Conservation (phyloP, 2,888 invertebrate species). For the Antheraea assamensis region DNA sequence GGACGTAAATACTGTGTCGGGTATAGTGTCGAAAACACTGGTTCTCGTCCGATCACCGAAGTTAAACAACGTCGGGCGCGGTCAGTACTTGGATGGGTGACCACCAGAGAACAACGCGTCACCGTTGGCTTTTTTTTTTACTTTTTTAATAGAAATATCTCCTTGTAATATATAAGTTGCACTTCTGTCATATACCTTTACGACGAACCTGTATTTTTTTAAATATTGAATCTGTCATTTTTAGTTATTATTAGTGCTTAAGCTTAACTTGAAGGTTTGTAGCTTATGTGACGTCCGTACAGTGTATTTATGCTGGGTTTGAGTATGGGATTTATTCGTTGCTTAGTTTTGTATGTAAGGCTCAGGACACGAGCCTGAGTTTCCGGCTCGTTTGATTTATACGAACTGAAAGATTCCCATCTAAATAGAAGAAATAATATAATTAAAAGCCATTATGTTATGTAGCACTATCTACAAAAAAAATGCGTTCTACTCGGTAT, state of each 20-base stretch:
- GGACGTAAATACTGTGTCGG: too few species aligned
- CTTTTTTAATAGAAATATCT: too few species aligned
- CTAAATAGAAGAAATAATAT: too few species aligned
- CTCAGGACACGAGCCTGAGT: not conserved
- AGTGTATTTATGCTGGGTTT: not conserved
- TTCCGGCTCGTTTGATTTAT: not conserved
- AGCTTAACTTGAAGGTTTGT: not conserved
- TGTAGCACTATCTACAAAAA: too few species aligned
- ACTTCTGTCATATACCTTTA: too few species aligned
- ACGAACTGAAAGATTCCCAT: not conserved
- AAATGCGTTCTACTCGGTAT: too few species aligned
- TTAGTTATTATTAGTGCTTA: too few species aligned
- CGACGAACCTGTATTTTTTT: too few species aligned
- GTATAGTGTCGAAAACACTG: conserved; percentile 69
- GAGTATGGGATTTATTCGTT: not conserved
- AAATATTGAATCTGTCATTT: too few species aligned
- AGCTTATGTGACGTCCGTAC: not conserved
- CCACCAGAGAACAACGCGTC: conserved; percentile 68
- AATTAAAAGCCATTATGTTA: too few species aligned
- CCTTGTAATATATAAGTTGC: too few species aligned
- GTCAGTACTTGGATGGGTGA: conserved; percentile 74
- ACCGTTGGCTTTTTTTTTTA: too few species aligned
- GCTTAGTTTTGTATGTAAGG: not conserved
- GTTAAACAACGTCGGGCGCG: conserved; percentile 71
- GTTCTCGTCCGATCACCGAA: conserved; percentile 74